Conservation (phyloP, 2,888 invertebrate species). For the Heteropelma amictum region DNA sequence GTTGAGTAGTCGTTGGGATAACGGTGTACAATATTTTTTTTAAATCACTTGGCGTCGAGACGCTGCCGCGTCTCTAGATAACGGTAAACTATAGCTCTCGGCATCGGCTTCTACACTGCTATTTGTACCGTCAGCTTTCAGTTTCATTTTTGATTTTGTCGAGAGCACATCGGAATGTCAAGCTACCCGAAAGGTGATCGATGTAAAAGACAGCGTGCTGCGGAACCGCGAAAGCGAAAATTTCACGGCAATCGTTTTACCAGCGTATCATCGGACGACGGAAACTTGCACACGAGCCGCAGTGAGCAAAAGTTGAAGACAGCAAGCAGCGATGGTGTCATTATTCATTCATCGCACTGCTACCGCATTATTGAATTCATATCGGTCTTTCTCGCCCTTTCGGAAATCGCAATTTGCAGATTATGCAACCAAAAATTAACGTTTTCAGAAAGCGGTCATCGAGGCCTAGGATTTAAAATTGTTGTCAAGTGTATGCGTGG, state of each 20-base stretch:
- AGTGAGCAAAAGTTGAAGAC: slow-evolving; percentile 30
- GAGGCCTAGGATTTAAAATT: slow-evolving; percentile 62
- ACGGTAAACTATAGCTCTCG: slow-evolving; percentile 17
- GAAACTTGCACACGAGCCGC: slow-evolving; percentile 30
- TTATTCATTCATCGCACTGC: slow-evolving; percentile 39
- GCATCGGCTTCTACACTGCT: slow-evolving; percentile 30
- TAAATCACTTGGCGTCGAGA: too few species aligned
- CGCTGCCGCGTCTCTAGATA: too few species aligned
- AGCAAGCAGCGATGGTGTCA: slow-evolving; percentile 37
- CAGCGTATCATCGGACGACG: slow-evolving; percentile 36
- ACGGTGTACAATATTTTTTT: not conserved
- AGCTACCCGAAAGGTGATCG: slow-evolving; percentile 41
- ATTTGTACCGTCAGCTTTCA: slow-evolving; percentile 39
- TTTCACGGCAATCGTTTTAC: slow-evolving; percentile 45
- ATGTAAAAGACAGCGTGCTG: slow-evolving; percentile 27
- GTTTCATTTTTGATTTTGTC: slow-evolving; percentile 43
- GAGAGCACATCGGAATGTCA: slow-evolving; percentile 42
- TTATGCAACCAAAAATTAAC: slow-evolving; percentile 32
- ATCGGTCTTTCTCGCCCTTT: slow-evolving; percentile 28
- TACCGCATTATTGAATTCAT: not conserved
- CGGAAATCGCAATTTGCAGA: slow-evolving; percentile 31
- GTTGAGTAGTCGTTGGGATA: not conserved
- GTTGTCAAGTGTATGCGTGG: slow-evolving; percentile 54
- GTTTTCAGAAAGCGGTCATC: slow-evolving; percentile 24
- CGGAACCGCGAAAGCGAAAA: slow-evolving; percentile 26